phyloP scores from a whole-genome alignment of 1,140 invertebrate genomes.

The Orius insidiosus region DNA sequence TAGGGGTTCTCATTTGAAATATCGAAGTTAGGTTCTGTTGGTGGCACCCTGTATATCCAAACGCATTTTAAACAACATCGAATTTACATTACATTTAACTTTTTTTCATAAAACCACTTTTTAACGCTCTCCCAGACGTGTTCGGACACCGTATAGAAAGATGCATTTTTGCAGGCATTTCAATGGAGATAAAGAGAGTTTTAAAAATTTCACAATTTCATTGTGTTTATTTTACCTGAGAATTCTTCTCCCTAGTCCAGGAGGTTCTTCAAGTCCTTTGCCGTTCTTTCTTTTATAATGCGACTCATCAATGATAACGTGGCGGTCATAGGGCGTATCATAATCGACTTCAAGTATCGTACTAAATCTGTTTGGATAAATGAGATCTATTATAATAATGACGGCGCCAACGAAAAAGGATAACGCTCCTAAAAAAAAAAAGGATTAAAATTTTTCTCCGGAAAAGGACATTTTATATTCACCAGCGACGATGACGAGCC shows the following conservation, averaged over 20 bases:
- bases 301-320: slow-evolving; percentile 80
- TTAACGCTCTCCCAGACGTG: too few species aligned
- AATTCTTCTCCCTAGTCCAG: slow-evolving; percentile 38
- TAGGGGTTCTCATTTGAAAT: too few species aligned
- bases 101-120: too few species aligned
- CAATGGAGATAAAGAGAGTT: too few species aligned
- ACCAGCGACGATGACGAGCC: slow-evolving; percentile 77
- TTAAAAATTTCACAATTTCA: too few species aligned
- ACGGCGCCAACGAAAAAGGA: slow-evolving; percentile 56
- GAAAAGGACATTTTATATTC: slow-evolving; percentile 17
- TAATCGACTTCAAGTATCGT: slow-evolving; percentile 86
- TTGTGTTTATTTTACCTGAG: slow-evolving; percentile 36
- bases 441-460: neutral
- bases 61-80: too few species aligned
- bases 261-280: slow-evolving; percentile 41
- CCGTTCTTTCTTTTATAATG: slow-evolving; percentile 42
- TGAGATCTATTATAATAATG: slow-evolving; percentile 63
- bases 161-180: too few species aligned
- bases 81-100: too few species aligned
- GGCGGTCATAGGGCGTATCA: slow-evolving; percentile 80
- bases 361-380: slow-evolving; percentile 80
- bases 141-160: too few species aligned
- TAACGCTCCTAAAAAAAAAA: slow-evolving; percentile 42
- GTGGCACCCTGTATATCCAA: too few species aligned
- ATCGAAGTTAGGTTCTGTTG: too few species aligned